phyloP scores from a whole-genome alignment of 2,888 invertebrate species.

The Hirtodrosophila cameraria region DNA sequence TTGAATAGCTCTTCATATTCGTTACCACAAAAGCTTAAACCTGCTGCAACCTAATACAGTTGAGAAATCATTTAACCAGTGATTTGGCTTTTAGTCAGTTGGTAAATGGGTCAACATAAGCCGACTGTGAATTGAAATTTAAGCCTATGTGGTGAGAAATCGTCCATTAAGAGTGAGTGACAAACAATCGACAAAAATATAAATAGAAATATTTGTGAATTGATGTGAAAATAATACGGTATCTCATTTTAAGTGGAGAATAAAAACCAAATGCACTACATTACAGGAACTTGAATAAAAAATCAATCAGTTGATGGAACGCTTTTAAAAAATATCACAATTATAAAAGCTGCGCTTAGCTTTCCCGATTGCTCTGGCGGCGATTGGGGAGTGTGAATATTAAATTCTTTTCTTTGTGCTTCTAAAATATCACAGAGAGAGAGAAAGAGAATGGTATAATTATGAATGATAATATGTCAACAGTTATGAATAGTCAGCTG shows the following conservation, averaged over 20 bases:
- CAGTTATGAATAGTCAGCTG: conserved; percentile 1
- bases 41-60: not conserved
- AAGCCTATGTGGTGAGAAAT: not conserved
- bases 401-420: conserved; percentile 18
- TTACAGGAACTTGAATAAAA: conserved; percentile 21
- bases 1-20: too few relatives aligned
- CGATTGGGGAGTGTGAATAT: conserved; percentile 10
- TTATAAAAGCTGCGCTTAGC: conserved; percentile 35
- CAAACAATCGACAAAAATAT: conserved; percentile 38
- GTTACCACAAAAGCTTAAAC: too few relatives aligned
- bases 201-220: conserved; percentile 35
- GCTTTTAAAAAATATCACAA: conserved; percentile 65
- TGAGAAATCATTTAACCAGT: conserved; percentile 6
- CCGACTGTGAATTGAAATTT: conserved; percentile 17
- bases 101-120: conserved; percentile 30
- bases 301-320: conserved; percentile 71
- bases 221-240: conserved; percentile 35
- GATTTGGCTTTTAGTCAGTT: not conserved
- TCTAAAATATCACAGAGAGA: too few relatives aligned
- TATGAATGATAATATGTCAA: conserved; percentile 4
- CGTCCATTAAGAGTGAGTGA: not conserved
- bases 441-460: too few relatives aligned
- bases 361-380: conserved; percentile 10
- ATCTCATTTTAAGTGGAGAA: conserved; percentile 15
- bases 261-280: conserved; percentile 7